These are phyloP conservation scores for Heliconius nattereri DNA, from an alignment of 1,140 invertebrate genomes.

Conservation along the genomic window DNA sequence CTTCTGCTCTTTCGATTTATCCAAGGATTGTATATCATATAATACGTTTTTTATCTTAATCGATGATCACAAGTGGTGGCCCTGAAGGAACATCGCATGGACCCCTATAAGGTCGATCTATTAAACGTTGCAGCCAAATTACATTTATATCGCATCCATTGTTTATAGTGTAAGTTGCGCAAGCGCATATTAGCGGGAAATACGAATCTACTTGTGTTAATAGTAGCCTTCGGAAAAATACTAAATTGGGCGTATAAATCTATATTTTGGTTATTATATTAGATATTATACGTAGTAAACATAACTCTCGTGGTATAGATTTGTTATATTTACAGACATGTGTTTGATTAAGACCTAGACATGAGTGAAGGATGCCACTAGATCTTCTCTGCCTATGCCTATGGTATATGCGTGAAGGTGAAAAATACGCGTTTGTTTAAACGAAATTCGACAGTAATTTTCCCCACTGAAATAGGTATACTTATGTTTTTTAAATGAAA, in stretches of 20 bases:
- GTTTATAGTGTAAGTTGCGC: slow-evolving; percentile 6
- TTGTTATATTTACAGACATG: background rate
- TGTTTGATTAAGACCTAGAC: too few species aligned
- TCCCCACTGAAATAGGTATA: too few species aligned
- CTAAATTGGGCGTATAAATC: background rate
- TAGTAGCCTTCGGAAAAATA: background rate
- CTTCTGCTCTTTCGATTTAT: background rate
- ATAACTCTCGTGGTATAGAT: background rate
- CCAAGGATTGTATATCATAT: background rate
- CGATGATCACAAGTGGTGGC: background rate
- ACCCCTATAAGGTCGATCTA: slow-evolving; percentile 2
- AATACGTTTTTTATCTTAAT: slow-evolving; percentile 1
- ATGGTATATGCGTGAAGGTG: too few species aligned
- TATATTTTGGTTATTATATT: background rate
- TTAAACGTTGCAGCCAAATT: slow-evolving; percentile 1
- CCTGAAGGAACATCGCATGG: background rate
- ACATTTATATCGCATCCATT: slow-evolving; percentile 5
- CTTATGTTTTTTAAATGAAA: too few species aligned
- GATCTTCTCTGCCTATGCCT: too few species aligned
- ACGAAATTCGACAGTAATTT: too few species aligned
- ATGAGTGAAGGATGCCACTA: too few species aligned
- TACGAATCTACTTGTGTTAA: background rate
- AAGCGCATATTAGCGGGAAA: slow-evolving; percentile 2
- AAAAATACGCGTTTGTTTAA: too few species aligned
- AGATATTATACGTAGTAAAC: background rate